Evolutionary conservation across 2,797 vertebrate genomes (phyloP), one percentile per base, ranked within the genome.

Genomic region (Menidia menidia): DNA sequence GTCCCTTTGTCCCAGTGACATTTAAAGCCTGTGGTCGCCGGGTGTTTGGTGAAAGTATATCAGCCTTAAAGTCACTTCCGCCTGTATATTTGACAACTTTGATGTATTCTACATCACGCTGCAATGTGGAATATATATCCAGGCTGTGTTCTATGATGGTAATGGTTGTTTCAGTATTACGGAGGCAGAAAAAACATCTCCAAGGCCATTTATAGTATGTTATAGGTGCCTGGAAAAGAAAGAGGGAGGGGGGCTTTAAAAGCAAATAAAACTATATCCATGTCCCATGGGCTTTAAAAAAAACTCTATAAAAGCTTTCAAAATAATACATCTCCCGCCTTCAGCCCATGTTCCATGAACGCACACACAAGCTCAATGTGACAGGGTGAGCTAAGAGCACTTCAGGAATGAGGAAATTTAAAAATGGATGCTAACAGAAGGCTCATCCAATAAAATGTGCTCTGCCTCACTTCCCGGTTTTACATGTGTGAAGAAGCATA

Each of bases 371-470:
- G 65, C 63, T 71, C 56, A 16, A 42, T 19, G 13, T 45, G 31
- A 73, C 64, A 69, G 48, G 51, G 71, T 48, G 77, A 77, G 65
- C 64, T 61, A 10, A 67, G 77, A 83, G 68, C 73, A 68, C 83
- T 86, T 71, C 73, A 65, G 51, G 47, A 67, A 56, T 48, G 43
- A 70, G 87, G 81, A 86, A 87, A 87, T 91, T 87, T 86, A 83
- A 81, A 73, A 64, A 83, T 80, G 75, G 33, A 50, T 4, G 55
- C 59, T 82, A 77, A 83, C 71, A 80, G 60, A 81, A 57, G 47
- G 50, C 64, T n/a, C 50, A 72, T 47, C 39, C 68, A 32, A 61
- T 90, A 82, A 92, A 87, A 73, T 32, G 32, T 1, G 15, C 33
- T 16, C 6, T 4, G 25, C 61, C 35, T 9, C 12, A 48, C 15